phyloP scores from a whole-genome alignment of 1,140 invertebrate species.

The Pachypeltis micranthus region DNA sequence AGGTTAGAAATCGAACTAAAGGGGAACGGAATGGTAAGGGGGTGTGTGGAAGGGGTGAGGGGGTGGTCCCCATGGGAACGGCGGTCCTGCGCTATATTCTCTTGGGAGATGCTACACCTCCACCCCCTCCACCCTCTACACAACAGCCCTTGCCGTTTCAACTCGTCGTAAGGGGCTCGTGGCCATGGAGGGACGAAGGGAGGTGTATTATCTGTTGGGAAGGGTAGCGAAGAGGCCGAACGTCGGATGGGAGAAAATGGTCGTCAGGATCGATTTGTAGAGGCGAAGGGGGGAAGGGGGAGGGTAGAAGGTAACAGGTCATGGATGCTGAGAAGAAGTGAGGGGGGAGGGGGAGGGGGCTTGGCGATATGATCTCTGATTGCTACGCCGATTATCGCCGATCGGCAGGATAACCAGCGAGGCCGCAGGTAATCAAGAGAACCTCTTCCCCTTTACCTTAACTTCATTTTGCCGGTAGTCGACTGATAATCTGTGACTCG shows the following conservation, averaged over 20 bases:
- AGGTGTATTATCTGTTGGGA: slow-evolving; percentile 11
- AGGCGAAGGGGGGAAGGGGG: neutral
- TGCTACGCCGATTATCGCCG: slow-evolving; percentile 7
- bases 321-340: too few species aligned
- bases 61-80: slow-evolving; percentile 14
- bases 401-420: too few species aligned
- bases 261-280: slow-evolving; percentile 12
- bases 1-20: slow-evolving; percentile 15
- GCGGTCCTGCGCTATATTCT: slow-evolving; percentile 16
- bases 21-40: too few species aligned
- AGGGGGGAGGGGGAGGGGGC: neutral
- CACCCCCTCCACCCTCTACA: too few species aligned
- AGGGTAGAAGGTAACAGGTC: too few species aligned
- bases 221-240: neutral
- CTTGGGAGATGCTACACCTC: slow-evolving; percentile 12
- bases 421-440: too few species aligned
- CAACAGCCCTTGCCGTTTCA: too few species aligned
- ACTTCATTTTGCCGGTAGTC: too few species aligned
- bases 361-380: slow-evolving; percentile 12
- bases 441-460: too few species aligned
- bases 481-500: too few species aligned
- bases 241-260: slow-evolving; percentile 6
- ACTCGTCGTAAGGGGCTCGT: too few species aligned
- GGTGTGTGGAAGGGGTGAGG: neutral
- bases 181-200: neutral